Conservation (phyloP, 2,797 vertebrate genomes). For the Agapornis canus region DNA sequence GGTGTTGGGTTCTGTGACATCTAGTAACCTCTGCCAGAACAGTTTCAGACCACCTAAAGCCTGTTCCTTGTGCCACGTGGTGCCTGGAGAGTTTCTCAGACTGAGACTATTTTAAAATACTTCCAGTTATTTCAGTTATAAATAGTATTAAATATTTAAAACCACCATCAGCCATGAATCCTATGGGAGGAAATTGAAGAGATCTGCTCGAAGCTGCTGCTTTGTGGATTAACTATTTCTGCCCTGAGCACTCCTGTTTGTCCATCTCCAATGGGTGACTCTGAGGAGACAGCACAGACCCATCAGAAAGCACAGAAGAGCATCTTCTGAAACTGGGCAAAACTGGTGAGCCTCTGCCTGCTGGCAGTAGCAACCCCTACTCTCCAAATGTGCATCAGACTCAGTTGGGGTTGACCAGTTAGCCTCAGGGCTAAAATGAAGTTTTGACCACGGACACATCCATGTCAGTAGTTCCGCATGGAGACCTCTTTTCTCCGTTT, state of each 20-base stretch:
- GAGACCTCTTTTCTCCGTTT: accelerated
- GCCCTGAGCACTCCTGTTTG: not conserved
- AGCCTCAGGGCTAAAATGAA: not conserved
- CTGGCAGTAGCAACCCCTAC: not conserved
- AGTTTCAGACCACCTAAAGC: not conserved
- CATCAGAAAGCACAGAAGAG: not conserved
- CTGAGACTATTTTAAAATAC: not conserved
- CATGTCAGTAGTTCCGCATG: not conserved
- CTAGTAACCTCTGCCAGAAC: not conserved
- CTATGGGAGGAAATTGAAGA: not conserved
- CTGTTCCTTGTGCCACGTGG: not conserved
- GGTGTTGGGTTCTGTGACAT: not conserved
- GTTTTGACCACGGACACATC: not conserved
- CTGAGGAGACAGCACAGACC: accelerated
- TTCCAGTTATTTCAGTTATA: not conserved
- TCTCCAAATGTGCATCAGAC: not conserved
- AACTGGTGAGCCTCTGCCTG: not conserved
- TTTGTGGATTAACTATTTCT: not conserved
- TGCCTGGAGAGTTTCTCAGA: not conserved
- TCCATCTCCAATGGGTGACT: not conserved
- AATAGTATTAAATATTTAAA: not conserved
- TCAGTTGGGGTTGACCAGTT: not conserved
- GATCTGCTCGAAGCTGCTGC: not conserved
- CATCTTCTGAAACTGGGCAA: not conserved
- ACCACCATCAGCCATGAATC: accelerated